Evolutionary conservation across 1,140 invertebrate genomes (phyloP), one percentile per base, ranked within the genome.

Genomic region (Dinothrombium tinctorium): DNA sequence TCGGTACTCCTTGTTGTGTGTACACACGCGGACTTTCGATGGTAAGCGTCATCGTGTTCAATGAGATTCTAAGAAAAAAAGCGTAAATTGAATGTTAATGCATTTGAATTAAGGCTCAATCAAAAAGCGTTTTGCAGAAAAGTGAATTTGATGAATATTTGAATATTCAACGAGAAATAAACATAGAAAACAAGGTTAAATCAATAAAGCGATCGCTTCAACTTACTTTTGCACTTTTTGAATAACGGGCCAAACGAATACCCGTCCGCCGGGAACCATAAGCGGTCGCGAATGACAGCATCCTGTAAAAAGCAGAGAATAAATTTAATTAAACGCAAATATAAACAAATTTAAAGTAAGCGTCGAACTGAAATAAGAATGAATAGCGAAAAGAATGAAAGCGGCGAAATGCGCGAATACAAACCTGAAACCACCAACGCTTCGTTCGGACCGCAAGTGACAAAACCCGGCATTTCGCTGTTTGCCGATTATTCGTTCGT

Each of bases 391-490:
- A 35, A 17, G 6, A 20, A 19, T 1, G 17, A 4, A 19, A 35
- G 12, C 8, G 12, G 12, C 11, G 0, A 19, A 35, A 9, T 20
- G 21, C 11, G 15, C 8, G 14, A 20, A 11, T 12, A 33, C 58
- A 71, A 69, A 90, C 87, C 87, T 63, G 86, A 92, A 47, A 95
- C 82, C 21, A 95, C 84, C 39, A 95, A 66, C 22, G 87, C 87
- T 62, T 94, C 86, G 56, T 95, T 95, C 3, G 89, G 89, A 26
- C 87, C 89, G 61, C 89, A 95, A 44, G 82, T 89, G 45, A 92
- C 84, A 61, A 94, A 94, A 53, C 84, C 84, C 69, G 77, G 82
- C 51, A 72, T 49, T 29, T 11, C 28, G 12, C 2, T 4, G 4
- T n/a, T n/a, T 29, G 28, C 28, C 28, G 9, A n/a, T 29, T 29